These are phyloP conservation scores for Clarias pachynema DNA, from an alignment of 2,797 vertebrate species.

Conservation along the genomic window DNA sequence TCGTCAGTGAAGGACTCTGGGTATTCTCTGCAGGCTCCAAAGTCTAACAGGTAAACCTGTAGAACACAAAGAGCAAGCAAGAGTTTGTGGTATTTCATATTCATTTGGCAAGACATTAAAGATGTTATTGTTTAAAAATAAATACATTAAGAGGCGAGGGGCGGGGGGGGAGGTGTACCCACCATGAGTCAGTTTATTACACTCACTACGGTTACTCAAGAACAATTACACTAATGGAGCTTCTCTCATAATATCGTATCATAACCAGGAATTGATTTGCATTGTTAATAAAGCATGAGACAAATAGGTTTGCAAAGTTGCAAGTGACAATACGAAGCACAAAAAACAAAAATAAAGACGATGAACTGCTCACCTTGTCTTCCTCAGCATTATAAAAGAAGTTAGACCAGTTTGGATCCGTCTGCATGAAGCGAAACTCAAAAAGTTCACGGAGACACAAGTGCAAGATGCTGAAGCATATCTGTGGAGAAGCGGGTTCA, in stretches of 20 bases:
- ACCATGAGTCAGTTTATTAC: background rate
- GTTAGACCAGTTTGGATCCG: conserved; percentile 93
- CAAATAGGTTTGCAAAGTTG: background rate
- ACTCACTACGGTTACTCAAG: background rate
- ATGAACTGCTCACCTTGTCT: conserved; percentile 73
- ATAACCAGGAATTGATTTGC: background rate
- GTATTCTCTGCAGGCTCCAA: conserved; percentile 85
- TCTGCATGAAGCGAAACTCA: conserved; percentile 94
- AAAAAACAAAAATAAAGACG: fast-evolving
- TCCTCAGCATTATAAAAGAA: conserved; percentile 85
- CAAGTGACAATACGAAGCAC: background rate
- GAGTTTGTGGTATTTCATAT: background rate
- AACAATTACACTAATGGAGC: background rate
- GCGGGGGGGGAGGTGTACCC: background rate
- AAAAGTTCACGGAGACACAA: conserved; percentile 87
- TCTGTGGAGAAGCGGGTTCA: conserved; percentile 65
- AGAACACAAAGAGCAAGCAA: conserved; percentile 8
- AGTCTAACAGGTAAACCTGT: conserved; percentile 85
- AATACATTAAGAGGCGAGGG: too few relatives aligned
- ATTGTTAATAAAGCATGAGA: background rate
- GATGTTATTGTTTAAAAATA: background rate
- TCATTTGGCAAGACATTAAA: background rate
- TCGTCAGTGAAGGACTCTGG: conserved; percentile 83
- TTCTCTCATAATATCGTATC: background rate
- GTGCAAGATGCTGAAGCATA: conserved; percentile 82